Evolutionary conservation across 2,797 vertebrate species (phyloP).

Genomic region (Centroberyx gerrardi): DNA sequence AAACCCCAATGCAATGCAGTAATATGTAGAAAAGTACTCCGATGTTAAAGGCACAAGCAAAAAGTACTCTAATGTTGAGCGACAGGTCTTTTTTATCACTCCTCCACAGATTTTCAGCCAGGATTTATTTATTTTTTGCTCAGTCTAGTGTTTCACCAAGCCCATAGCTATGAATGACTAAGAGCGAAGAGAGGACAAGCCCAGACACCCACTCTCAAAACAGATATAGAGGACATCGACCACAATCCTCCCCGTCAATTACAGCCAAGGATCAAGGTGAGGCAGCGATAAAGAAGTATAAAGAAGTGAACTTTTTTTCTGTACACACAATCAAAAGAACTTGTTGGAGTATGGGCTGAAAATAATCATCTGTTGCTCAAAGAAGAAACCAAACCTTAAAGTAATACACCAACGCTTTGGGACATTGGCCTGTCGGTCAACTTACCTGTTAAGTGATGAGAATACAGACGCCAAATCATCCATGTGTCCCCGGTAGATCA

Average conservation of each 20-base stretch:
- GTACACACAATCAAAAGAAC: background rate
- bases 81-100: too few relatives aligned
- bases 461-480: too few relatives aligned
- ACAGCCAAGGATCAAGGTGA: conserved; percentile 19
- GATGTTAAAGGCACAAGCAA: too few relatives aligned
- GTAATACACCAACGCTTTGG: too few relatives aligned
- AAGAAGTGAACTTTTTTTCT: background rate
- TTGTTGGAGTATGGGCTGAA: background rate
- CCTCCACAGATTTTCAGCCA: background rate
- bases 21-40: too few relatives aligned
- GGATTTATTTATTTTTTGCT: background rate
- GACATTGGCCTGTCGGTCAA: too few relatives aligned
- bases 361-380: background rate
- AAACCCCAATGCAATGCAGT: background rate
- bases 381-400: background rate
- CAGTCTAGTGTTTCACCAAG: background rate
- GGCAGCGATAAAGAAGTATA: background rate
- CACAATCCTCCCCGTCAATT: background rate
- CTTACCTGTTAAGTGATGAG: too few relatives aligned
- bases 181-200: background rate
- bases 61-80: too few relatives aligned
- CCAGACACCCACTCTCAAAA: conserved; percentile 5
- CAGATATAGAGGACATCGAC: conserved; percentile 4
- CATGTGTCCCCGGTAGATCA: too few relatives aligned
- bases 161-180: background rate